These are phyloP conservation scores for Karalla daura DNA, from an alignment of 2,797 vertebrate species.

Conservation along the genomic window DNA sequence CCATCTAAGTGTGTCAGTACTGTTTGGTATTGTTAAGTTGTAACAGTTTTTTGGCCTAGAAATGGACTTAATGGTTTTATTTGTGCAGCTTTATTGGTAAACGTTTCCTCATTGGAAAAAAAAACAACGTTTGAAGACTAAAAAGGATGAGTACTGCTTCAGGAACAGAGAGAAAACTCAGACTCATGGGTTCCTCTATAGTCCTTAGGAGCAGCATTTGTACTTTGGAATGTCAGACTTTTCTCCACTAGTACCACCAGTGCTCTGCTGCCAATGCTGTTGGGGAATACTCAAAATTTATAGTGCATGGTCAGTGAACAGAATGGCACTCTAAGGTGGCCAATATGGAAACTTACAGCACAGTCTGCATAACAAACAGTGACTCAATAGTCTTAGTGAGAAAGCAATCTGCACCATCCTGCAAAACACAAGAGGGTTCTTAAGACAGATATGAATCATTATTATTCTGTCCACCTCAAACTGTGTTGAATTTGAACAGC, in stretches of 20 bases:
- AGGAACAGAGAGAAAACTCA: slow-evolving; percentile 24
- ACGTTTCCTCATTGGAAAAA: not conserved
- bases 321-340: slow-evolving; percentile 25
- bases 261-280: slow-evolving; percentile 40
- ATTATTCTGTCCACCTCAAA: slow-evolving; percentile 1
- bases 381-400: slow-evolving; percentile 13
- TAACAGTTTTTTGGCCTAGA: slow-evolving; percentile 8
- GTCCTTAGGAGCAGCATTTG: slow-evolving; percentile 17
- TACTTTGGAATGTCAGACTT: slow-evolving; percentile 23
- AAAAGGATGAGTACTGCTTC: slow-evolving; percentile 19
- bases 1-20: slow-evolving; percentile 12
- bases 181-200: slow-evolving; percentile 35
- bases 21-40: slow-evolving; percentile 10
- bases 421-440: not conserved
- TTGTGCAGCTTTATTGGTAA: slow-evolving; percentile 11
- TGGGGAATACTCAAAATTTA: slow-evolving; percentile 50
- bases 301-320: slow-evolving; percentile 40
- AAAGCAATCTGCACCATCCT: not conserved
- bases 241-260: slow-evolving; percentile 42
- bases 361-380: slow-evolving; percentile 19
- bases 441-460: slow-evolving; percentile 25
- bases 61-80: slow-evolving; percentile 5
- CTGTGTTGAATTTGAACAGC: slow-evolving; percentile 20
- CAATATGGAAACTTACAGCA: slow-evolving; percentile 27
- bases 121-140: slow-evolving; percentile 9